Conservation (phyloP, 2,888 invertebrate species). For the Camponotus fellah region DNA sequence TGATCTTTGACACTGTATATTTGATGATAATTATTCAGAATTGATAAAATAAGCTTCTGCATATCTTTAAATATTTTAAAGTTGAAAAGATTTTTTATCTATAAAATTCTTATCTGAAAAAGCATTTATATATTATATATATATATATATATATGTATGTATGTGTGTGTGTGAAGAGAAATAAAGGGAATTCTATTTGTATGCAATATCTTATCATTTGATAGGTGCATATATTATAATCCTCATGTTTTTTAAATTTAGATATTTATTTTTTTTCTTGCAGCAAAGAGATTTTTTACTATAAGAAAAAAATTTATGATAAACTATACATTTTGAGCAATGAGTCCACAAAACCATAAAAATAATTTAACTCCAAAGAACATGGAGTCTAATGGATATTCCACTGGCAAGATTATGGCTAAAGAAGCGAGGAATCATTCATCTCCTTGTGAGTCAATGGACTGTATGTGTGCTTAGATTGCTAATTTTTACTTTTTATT, state of each 20-base stretch:
- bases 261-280: slow-evolving; percentile 52
- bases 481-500: slow-evolving; percentile 79
- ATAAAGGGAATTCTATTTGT: neutral
- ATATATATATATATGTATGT: neutral
- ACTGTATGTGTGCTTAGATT: slow-evolving; percentile 85
- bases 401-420: slow-evolving; percentile 74
- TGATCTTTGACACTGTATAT: slow-evolving; percentile 77
- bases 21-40: slow-evolving; percentile 63
- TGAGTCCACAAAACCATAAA: slow-evolving; percentile 88
- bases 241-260: neutral
- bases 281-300: slow-evolving; percentile 67
- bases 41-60: slow-evolving; percentile 5
- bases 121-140: too few species aligned
- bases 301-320: slow-evolving; percentile 54
- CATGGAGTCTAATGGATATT: slow-evolving; percentile 84
- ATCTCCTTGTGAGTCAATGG: slow-evolving; percentile 85
- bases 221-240: neutral
- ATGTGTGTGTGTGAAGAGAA: neutral
- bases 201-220: neutral
- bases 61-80: neutral
- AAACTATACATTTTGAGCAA: slow-evolving; percentile 78
- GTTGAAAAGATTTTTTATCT: neutral
- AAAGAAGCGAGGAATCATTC: slow-evolving; percentile 81
- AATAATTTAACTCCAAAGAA: slow-evolving; percentile 84
- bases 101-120: neutral